A percentile compares a stretch with the other conserved stretches of the same genome.
phyloP scores from a whole-genome alignment of 2,113 vertebrate genomes.

The Percina caprodes region DNA sequence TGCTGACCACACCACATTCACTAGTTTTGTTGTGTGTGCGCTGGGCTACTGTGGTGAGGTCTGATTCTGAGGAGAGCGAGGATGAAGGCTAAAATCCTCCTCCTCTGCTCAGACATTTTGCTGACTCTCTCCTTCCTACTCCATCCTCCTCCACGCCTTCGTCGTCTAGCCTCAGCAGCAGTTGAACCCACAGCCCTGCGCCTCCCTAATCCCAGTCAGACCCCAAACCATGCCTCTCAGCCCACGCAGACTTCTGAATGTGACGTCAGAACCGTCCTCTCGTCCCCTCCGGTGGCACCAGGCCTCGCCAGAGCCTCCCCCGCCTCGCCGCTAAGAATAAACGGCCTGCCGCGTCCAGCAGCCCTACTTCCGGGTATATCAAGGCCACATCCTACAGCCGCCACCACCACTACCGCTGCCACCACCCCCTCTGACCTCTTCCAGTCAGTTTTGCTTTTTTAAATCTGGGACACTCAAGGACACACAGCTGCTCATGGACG shows the following conservation, averaged over 20 bases:
- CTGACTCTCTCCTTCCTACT: conserved; percentile 62
- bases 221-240: conserved; percentile 57
- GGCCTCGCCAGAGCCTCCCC: conserved; percentile 55
- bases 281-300: conserved; percentile 59
- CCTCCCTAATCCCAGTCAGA: conserved; percentile 59
- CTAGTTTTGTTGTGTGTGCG: conserved; percentile 34
- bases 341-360: conserved; percentile 21
- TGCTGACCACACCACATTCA: conserved; percentile 50
- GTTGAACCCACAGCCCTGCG: conserved; percentile 64
- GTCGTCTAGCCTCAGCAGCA: conserved; percentile 47
- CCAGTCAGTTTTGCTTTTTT: conserved; percentile 11
- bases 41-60: conserved; percentile 46
- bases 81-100: conserved; percentile 20
- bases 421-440: conserved; percentile 43
- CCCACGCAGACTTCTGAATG: conserved; percentile 60
- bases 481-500: conserved; percentile 39
- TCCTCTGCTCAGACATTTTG: conserved; percentile 53
- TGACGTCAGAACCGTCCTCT: conserved; percentile 59
- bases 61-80: conserved; percentile 33
- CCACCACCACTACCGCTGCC: neutral
- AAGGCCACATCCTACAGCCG: conserved; percentile 63
- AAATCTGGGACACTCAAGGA: conserved; percentile 59
- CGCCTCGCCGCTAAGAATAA: conserved; percentile 72
- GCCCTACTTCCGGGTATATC: conserved; percentile 63
- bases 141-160: conserved; percentile 32